A percentile compares a stretch with the other conserved stretches of the same genome.
phyloP scores from a whole-genome alignment of 2,797 vertebrate genomes.

The Aplochiton taeniatus region DNA sequence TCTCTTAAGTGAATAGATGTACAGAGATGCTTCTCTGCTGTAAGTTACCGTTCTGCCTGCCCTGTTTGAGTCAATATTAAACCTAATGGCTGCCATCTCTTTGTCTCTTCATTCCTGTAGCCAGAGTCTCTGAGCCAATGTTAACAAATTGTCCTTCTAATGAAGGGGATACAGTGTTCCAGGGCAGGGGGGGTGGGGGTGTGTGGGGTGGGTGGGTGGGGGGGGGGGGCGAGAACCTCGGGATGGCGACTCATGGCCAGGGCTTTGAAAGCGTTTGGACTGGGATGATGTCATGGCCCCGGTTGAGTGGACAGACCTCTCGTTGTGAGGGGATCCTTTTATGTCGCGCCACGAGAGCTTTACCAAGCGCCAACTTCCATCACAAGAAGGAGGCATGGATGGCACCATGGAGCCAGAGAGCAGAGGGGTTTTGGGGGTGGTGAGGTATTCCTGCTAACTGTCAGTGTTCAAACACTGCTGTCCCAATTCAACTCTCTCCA shows the following conservation, averaged over 20 bases:
- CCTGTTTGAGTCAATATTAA: slow-evolving; percentile 5
- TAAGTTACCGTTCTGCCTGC: not conserved
- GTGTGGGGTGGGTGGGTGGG: too few relatives aligned
- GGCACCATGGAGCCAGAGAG: not conserved
- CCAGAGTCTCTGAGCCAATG: not conserved
- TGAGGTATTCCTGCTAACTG: not conserved
- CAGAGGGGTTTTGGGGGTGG: not conserved
- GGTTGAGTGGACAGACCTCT: not conserved
- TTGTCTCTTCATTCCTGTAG: not conserved
- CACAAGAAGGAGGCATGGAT: too few relatives aligned
- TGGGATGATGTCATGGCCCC: not conserved
- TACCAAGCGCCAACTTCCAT: not conserved
- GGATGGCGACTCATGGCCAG: not conserved
- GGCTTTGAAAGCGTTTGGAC: not conserved
- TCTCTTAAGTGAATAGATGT: too few relatives aligned
- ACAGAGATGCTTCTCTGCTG: not conserved
- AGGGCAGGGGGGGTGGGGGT: too few relatives aligned
- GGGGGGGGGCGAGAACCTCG: too few relatives aligned
- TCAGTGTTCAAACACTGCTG: not conserved
- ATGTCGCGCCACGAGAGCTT: not conserved
- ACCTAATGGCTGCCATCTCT: not conserved
- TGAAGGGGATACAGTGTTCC: not conserved
- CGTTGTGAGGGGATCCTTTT: not conserved
- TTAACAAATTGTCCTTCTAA: not conserved
- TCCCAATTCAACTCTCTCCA: not conserved